Conservation (phyloP, 2,888 invertebrate species). For the Bibio marci region DNA sequence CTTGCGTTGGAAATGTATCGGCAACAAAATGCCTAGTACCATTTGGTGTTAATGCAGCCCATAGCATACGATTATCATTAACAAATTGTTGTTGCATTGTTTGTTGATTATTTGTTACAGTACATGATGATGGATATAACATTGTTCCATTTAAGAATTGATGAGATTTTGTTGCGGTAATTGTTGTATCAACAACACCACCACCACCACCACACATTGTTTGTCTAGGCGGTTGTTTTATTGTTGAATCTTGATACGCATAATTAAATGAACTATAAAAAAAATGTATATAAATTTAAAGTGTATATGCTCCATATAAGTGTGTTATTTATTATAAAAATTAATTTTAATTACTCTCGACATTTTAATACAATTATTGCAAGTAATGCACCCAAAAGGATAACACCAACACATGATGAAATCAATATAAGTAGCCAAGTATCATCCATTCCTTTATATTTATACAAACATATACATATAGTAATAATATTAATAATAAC, state of each 20-base stretch:
- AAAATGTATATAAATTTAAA: conserved; percentile 11
- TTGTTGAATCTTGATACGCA: conserved; percentile 27
- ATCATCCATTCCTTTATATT: conserved; percentile 37
- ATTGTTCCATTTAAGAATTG: neutral
- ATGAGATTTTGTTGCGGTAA: neutral
- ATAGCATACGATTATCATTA: conserved; percentile 51
- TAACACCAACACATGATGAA: conserved; percentile 61
- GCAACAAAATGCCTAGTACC: conserved; percentile 65
- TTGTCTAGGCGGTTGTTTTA: conserved; percentile 7
- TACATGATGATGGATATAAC: neutral
- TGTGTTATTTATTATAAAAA: no score
- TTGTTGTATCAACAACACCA: neutral
- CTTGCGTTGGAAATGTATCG: conserved; percentile 43
- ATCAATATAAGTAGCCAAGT: conserved; percentile 70
- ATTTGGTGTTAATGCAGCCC: conserved; percentile 72
- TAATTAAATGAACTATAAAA: conserved; percentile 17
- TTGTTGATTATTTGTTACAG: conserved; percentile 24
- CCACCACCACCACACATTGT: no score
- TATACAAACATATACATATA: no score
- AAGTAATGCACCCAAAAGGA: conserved; percentile 59
- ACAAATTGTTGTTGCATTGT: conserved; percentile 31
- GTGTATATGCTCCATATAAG: no score
- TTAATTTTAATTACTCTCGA: conserved; percentile 43
- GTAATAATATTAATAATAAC: no score
- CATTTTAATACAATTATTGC: conserved; percentile 66